Evolutionary conservation across 2,888 invertebrate genomes (phyloP), one percentile per base, ranked within the genome.

Genomic region (Chelonus formosanus): DNA sequence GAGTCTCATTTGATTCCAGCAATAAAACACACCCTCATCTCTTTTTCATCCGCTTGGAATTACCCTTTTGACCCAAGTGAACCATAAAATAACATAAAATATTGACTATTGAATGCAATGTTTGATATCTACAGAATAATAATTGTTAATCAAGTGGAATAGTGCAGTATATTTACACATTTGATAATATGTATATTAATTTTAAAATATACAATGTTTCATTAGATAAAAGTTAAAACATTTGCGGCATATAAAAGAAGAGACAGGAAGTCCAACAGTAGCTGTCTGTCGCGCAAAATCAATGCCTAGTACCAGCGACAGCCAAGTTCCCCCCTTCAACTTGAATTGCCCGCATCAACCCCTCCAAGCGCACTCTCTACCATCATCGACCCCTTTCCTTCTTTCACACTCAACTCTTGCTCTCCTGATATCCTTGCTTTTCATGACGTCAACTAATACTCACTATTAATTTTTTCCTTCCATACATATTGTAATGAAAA

Each of bases 241-340:
- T 48, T 50, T 7, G 48, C 36, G 40, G 31, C 10, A 4, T 10
- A 40, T 48, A 40, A 6, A 40, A 50, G 43, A 32, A 8, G 48
- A 50, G 36, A 40, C 10, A 40, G 34, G 36, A 71, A 75, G 74
- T 69, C 79, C 76, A 79, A 80, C 78, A 78, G 79, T 79, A 76
- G 76, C 76, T 78, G 80, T 78, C 80, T 81, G 81, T 80, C 78
- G 81, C 73, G 78, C 78, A 82, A 82, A 82, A 82, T 82, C 82
- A 80, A 82, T 82, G 82, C 81, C 52, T 52, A 52, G 80, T 78
- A 67, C 73, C 78, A 77, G 79, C 80, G 78, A 80, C 79, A 79
- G 77, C 74, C 76, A 75, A 80, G 75, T 69, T 69, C 47, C 44
- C 62, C 55, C 62, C 48, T 54, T 45, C 10, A 70, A 62, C 50